phyloP scores from a whole-genome alignment of 2,888 invertebrate species.

The Litoditis marina region DNA sequence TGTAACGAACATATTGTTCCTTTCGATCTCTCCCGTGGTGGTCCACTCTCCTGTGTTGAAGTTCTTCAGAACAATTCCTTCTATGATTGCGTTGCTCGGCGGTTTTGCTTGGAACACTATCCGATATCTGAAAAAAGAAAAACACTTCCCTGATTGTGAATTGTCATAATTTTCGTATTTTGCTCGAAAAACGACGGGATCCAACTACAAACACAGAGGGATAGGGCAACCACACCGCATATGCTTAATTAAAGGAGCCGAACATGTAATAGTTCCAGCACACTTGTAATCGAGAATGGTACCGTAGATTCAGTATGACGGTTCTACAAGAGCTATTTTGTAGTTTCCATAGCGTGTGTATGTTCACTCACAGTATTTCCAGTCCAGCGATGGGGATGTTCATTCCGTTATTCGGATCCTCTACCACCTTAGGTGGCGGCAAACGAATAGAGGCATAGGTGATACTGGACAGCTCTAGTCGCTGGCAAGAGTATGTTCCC shows the following conservation, averaged over 20 bases:
- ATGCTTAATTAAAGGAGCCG: no score
- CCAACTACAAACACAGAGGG: no score
- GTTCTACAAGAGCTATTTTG: no score
- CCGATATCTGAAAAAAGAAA: constrained; percentile 29
- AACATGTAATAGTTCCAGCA: no score
- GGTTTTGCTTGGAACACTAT: constrained; percentile 30
- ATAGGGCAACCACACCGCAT: no score
- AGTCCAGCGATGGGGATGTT: constrained; percentile 12
- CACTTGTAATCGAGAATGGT: no score
- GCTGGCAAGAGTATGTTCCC: constrained; percentile 13
- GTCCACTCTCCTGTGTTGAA: constrained; percentile 28
- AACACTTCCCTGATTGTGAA: neutral
- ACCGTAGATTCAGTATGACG: no score
- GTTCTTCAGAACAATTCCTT: constrained; percentile 32
- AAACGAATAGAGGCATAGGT: constrained; percentile 19
- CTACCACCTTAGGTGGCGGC: constrained; percentile 21
- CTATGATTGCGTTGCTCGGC: constrained; percentile 38
- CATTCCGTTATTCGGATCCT: constrained; percentile 22
- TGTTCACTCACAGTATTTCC: constrained; percentile 2
- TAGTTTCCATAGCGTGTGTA: no score
- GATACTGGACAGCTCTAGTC: constrained; percentile 8
- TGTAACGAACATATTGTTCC: constrained; percentile 39
- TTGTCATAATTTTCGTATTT: no score
- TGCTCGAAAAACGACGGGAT: no score
- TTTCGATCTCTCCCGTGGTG: constrained; percentile 40